Conservation (phyloP, 2,113 vertebrate species). For the Sterrhoptilus dennistouni region DNA sequence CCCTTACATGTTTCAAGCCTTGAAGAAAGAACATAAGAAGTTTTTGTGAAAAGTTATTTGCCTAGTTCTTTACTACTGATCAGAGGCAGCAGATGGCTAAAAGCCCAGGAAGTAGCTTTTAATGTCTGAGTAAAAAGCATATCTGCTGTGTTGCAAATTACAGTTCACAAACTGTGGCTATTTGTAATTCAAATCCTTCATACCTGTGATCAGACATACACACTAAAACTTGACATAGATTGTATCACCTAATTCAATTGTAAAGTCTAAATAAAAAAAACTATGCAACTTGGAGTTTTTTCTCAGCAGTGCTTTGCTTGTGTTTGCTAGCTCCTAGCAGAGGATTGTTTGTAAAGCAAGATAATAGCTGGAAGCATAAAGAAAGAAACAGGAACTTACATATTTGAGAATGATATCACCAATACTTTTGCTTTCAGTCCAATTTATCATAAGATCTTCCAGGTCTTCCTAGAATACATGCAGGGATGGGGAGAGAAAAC, state of each 20-base stretch:
- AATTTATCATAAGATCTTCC: constrained; percentile 91
- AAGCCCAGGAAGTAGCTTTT: background rate
- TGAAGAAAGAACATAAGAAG: background rate
- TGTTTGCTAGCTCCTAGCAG: background rate
- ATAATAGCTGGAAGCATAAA: background rate
- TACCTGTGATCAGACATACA: background rate
- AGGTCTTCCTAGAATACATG: constrained; percentile 83
- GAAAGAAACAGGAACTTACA: constrained; percentile 75
- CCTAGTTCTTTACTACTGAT: background rate
- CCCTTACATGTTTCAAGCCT: background rate
- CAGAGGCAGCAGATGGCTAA: background rate
- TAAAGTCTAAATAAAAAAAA: background rate
- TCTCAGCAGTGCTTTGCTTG: background rate
- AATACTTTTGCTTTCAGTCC: constrained; percentile 92
- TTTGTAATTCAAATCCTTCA: background rate
- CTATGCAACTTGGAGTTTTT: background rate
- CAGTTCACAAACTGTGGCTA: background rate
- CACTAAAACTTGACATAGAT: background rate
- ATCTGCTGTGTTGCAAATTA: background rate
- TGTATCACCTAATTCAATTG: background rate
- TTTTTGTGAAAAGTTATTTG: background rate
- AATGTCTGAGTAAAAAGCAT: background rate
- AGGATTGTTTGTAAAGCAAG: background rate
- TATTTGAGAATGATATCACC: constrained; percentile 95
- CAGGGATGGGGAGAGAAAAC: background rate